Evolutionary conservation across 2,113 vertebrate species (phyloP).

Genomic region (Perca flavescens): DNA sequence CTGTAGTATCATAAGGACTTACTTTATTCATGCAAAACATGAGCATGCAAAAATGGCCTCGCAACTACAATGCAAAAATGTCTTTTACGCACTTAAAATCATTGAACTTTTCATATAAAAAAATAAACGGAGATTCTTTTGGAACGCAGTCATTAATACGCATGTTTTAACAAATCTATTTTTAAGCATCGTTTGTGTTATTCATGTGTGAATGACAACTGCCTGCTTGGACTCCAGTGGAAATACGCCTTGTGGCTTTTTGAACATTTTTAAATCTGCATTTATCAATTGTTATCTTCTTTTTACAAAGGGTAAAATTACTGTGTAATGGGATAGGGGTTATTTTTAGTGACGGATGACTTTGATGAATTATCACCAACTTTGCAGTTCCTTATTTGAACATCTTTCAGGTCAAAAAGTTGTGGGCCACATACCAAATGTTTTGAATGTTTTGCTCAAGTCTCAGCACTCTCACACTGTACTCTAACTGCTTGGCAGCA

Average conservation of each 20-base stretch:
- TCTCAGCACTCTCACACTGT: neutral
- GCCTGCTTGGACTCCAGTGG: neutral
- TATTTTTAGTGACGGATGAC: neutral
- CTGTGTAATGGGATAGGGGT: neutral
- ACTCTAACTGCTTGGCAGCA: too few relatives aligned
- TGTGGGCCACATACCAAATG: too few relatives aligned
- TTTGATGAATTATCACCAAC: neutral
- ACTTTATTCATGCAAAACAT: neutral
- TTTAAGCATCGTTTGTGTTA: neutral
- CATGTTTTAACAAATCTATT: neutral
- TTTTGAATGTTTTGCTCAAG: too few relatives aligned
- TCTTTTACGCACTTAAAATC: neutral
- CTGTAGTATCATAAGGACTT: neutral
- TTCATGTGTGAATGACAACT: neutral
- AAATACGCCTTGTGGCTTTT: neutral
- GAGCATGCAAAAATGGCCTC: too few relatives aligned
- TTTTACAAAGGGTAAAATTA: neutral
- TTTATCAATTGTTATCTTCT: neutral
- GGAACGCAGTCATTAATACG: neutral
- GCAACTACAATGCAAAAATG: neutral
- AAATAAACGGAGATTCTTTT: too few relatives aligned
- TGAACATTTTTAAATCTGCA: neutral
- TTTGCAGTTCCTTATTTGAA: neutral
- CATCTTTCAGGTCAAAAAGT: neutral
- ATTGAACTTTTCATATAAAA: neutral